These are phyloP conservation scores for Bhutanitis thaidina DNA, from an alignment of 2,888 invertebrate species.

Conservation along the genomic window DNA sequence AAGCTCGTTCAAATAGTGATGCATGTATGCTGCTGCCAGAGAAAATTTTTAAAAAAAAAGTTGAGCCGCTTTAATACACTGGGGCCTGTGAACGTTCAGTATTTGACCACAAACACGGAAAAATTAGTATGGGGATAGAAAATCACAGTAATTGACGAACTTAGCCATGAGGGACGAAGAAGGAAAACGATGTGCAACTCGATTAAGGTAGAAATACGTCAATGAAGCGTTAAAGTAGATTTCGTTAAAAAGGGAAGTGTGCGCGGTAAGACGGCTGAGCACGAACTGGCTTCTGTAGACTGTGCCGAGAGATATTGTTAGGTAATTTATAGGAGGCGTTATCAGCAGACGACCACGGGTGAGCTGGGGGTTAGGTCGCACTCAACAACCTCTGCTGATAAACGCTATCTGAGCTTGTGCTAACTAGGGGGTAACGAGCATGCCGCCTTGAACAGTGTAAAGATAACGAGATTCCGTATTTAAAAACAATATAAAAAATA, in stretches of 20 bases:
- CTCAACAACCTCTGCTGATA: slow-evolving; percentile 54
- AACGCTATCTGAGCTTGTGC: slow-evolving; percentile 54
- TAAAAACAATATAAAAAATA: no score
- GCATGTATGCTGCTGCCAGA: slow-evolving; percentile 65
- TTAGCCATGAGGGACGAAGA: slow-evolving; percentile 63
- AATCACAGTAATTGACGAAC: slow-evolving; percentile 59
- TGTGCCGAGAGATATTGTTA: slow-evolving; percentile 35
- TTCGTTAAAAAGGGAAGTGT: slow-evolving; percentile 29
- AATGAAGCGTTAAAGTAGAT: slow-evolving; percentile 9
- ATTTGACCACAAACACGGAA: slow-evolving; percentile 33
- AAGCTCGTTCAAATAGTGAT: slow-evolving; percentile 55
- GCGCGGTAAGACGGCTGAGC: slow-evolving; percentile 28
- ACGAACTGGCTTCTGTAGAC: slow-evolving; percentile 38
- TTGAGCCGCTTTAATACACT: slow-evolving; percentile 22
- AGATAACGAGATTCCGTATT: not conserved
- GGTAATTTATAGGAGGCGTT: slow-evolving; percentile 60
- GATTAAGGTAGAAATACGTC: slow-evolving; percentile 6
- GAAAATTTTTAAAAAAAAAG: slow-evolving; percentile 47
- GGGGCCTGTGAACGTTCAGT: slow-evolving; percentile 18
- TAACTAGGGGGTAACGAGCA: slow-evolving; percentile 69
- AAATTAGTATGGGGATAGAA: slow-evolving; percentile 62
- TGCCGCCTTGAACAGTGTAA: slow-evolving; percentile 34
- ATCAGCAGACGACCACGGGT: slow-evolving; percentile 48
- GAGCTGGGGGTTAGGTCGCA: slow-evolving; percentile 53
- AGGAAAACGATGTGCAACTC: not conserved